Percentiles rank a stretch among this genome's conserved stretches.
Evolutionary conservation across 2,797 vertebrate genomes (phyloP).

Genomic region (Eulemur albifrons): DNA sequence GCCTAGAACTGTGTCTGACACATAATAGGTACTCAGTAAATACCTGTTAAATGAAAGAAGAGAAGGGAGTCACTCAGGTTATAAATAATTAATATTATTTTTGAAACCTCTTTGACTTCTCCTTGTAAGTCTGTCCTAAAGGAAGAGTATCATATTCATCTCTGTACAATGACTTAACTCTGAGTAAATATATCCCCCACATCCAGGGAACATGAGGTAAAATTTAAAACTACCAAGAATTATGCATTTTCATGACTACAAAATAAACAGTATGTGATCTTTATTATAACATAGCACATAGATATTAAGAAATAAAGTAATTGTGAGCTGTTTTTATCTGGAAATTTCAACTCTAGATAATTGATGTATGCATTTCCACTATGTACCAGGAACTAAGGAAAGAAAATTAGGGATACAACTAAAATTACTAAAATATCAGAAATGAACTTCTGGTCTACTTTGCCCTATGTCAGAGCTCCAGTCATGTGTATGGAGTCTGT

Average conservation of each 20-base stretch:
- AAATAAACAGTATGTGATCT: not conserved
- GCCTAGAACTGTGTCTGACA: not conserved
- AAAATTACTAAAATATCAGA: constrained; percentile 3
- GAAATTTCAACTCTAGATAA: constrained; percentile 33
- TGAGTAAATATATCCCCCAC: not conserved
- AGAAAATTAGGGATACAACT: constrained; percentile 11
- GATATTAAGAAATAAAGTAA: constrained; percentile 10
- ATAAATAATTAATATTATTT: constrained; percentile 23
- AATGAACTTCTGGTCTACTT: constrained; percentile 6
- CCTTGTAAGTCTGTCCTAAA: not conserved
- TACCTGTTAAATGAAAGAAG: not conserved
- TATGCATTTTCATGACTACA: not conserved
- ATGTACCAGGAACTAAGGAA: not conserved
- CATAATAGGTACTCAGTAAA: not conserved
- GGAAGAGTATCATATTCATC: not conserved
- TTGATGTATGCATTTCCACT: not conserved
- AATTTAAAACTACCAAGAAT: not conserved
- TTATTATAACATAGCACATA: not conserved
- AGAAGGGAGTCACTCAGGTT: not conserved
- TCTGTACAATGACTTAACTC: not conserved
- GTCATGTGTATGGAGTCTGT: not conserved
- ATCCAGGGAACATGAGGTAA: not conserved
- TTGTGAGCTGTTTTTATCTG: not conserved
- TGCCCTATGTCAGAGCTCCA: not conserved
- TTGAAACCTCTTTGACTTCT: constrained; percentile 3